These are phyloP conservation scores for Tuta absoluta DNA, from an alignment of 2,888 invertebrate genomes.

Conservation along the genomic window DNA sequence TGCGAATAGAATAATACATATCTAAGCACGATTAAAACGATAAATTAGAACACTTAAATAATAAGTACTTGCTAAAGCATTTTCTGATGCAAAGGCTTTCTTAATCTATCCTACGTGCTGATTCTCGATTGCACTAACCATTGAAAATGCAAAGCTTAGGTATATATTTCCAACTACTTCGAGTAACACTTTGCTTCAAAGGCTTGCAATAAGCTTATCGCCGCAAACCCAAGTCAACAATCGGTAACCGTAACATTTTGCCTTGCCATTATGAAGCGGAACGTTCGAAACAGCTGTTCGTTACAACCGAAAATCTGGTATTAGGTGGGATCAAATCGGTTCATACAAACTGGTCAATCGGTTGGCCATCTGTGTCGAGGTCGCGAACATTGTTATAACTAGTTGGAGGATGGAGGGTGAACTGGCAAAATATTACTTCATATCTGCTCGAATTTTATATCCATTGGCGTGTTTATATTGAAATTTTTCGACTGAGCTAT, in stretches of 20 bases:
- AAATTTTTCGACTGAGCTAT: background rate
- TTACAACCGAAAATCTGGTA: conserved; percentile 53
- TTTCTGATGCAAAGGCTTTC: background rate
- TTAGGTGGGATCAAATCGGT: conserved; percentile 55
- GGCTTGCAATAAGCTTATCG: background rate
- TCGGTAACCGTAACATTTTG: conserved; percentile 22
- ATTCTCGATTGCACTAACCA: background rate
- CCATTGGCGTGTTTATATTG: background rate
- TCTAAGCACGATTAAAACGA: too few relatives aligned
- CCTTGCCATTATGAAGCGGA: conserved; percentile 23
- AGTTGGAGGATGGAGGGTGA: background rate
- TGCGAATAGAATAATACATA: too few relatives aligned
- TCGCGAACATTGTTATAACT: conserved; percentile 21
- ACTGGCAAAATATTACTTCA: background rate
- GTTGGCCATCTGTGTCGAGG: conserved; percentile 67
- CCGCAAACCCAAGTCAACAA: conserved; percentile 6
- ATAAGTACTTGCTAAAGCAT: too few relatives aligned
- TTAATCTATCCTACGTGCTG: background rate
- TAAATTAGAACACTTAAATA: too few relatives aligned
- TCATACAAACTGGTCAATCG: conserved; percentile 68
- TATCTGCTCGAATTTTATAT: background rate
- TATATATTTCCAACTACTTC: background rate
- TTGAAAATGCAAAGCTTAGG: background rate
- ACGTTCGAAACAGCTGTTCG: conserved; percentile 36
- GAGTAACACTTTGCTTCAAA: background rate